phyloP scores from a whole-genome alignment of 2,888 invertebrate genomes.

The Drepana falcataria region DNA sequence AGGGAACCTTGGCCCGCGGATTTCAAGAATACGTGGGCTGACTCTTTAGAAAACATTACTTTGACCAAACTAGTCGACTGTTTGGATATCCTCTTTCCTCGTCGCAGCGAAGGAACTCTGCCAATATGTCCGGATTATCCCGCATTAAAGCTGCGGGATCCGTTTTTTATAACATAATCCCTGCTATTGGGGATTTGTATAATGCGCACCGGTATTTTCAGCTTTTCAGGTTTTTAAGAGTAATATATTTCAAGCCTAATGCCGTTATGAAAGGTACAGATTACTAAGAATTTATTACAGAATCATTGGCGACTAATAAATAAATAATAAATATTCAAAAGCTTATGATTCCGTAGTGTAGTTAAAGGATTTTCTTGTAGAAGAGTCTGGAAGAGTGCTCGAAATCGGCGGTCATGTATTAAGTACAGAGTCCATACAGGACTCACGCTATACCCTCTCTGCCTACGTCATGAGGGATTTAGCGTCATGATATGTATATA shows the following conservation, averaged over 20 bases:
- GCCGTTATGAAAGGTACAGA: not conserved
- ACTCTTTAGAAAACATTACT: not conserved
- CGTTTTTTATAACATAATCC: not conserved
- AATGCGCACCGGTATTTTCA: not conserved
- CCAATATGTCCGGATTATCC: not conserved
- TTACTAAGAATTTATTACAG: too few relatives aligned
- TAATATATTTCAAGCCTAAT: not conserved
- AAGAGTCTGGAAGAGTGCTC: too few relatives aligned
- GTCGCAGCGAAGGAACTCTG: not conserved
- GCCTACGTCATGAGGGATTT: too few relatives aligned
- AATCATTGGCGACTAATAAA: too few relatives aligned
- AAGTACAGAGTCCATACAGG: too few relatives aligned
- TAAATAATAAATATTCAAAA: too few relatives aligned
- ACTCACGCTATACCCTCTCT: too few relatives aligned
- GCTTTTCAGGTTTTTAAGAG: not conserved
- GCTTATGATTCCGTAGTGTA: too few relatives aligned
- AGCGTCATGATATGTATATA: too few relatives aligned
- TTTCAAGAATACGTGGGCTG: conserved; percentile 6
- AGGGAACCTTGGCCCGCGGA: conserved; percentile 16
- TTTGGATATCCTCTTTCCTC: not conserved
- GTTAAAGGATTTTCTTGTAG: too few relatives aligned
- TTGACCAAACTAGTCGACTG: conserved; percentile 1
- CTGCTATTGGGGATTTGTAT: not conserved
- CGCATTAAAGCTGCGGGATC: not conserved
- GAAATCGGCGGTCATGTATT: too few relatives aligned